Conservation (phyloP, 2,888 invertebrate species). For the Brenthis daphne region DNA sequence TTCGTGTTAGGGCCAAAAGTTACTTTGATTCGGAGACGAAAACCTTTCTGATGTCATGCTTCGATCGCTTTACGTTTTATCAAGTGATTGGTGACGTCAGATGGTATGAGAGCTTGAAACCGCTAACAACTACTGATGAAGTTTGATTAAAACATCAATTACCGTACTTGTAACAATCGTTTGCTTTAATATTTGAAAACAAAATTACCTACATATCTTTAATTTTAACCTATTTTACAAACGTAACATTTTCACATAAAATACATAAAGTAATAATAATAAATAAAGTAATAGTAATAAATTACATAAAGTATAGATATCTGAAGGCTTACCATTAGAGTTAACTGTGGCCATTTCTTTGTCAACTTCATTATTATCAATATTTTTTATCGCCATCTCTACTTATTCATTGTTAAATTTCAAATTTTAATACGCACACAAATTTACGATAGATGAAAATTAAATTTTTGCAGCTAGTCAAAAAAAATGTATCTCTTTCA, state of each 20-base stretch:
- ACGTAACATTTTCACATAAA: too few species aligned
- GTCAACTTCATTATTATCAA: constrained; percentile 10
- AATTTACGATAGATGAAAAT: too few species aligned
- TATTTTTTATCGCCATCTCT: background rate
- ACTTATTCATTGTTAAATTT: background rate
- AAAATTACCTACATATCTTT: too few species aligned
- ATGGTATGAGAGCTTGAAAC: constrained; percentile 20
- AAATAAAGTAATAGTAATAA: too few species aligned
- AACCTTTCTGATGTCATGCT: constrained; percentile 62
- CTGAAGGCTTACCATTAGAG: constrained; percentile 15
- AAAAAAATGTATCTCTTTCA: too few species aligned
- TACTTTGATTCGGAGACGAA: constrained; percentile 65
- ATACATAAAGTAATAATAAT: too few species aligned
- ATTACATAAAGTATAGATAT: too few species aligned
- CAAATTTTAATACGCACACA: background rate
- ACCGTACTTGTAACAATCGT: constrained; percentile 4
- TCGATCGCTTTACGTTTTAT: constrained; percentile 62
- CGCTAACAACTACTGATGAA: background rate
- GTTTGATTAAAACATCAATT: constrained; percentile 19
- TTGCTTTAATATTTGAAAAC: background rate
- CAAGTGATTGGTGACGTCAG: constrained; percentile 73
- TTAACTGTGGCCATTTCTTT: constrained; percentile 21
- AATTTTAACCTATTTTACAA: too few species aligned
- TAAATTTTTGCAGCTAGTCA: too few species aligned
- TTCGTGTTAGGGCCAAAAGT: constrained; percentile 60